Evolutionary conservation across 1,140 invertebrate species (phyloP).

Genomic region (Bombyx mandarina): DNA sequence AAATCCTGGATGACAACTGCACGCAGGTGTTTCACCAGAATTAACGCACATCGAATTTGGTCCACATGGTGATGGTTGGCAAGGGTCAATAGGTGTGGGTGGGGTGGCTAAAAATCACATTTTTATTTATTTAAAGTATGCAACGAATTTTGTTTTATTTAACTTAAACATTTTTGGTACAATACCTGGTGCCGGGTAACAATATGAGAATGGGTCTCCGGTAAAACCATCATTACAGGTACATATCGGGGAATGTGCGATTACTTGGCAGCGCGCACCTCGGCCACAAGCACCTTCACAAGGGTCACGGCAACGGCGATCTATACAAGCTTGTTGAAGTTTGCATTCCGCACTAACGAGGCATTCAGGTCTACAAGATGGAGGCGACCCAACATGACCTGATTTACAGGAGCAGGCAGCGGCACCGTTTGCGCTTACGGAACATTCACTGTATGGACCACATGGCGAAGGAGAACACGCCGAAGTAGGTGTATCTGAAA

Average conservation of each 20-base stretch:
- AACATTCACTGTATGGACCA: conserved; percentile 81
- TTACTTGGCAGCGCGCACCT: conserved; percentile 84
- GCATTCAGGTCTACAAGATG: conserved; percentile 80
- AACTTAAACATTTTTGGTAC: conserved; percentile 5
- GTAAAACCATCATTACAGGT: conserved; percentile 82
- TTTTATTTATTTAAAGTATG: neutral
- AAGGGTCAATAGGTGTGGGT: conserved; percentile 72
- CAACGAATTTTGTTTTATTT: conserved; percentile 1
- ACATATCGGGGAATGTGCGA: conserved; percentile 86
- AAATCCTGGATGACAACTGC: conserved; percentile 82
- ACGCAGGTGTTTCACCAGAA: conserved; percentile 83
- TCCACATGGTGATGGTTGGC: conserved; percentile 85
- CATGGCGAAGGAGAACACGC: conserved; percentile 84
- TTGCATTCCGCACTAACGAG: conserved; percentile 79
- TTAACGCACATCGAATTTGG: conserved; percentile 84
- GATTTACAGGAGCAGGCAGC: conserved; percentile 80
- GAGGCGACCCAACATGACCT: conserved; percentile 80
- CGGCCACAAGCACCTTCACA: conserved; percentile 83
- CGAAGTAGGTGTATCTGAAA: conserved; percentile 48
- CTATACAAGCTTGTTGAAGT: conserved; percentile 74
- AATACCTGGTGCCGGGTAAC: conserved; percentile 73
- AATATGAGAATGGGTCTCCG: conserved; percentile 86
- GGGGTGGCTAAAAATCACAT: conserved; percentile 27
- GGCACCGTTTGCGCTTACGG: conserved; percentile 74
- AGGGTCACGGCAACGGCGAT: conserved; percentile 76